Evolutionary conservation across 2,113 vertebrate genomes (phyloP), one percentile per base, ranked within the genome.

Genomic region (Scartelaos histophorus): DNA sequence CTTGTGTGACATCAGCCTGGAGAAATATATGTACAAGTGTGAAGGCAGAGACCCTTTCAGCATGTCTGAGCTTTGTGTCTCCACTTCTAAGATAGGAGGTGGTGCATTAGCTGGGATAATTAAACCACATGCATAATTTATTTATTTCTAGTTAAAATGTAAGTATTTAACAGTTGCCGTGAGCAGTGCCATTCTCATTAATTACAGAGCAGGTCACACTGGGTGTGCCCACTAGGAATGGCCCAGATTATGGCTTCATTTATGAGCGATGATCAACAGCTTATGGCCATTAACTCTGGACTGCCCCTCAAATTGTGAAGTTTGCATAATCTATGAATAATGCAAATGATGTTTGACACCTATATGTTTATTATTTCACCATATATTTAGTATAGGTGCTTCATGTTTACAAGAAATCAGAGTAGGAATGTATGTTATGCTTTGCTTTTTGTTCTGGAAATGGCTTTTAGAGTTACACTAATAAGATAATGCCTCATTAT

Each of bases 1-100:
- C 71, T 57, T 38, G 47, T 49, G 51, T 75, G 67, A 72, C 73
- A 76, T 73, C 68, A 67, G 24, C 61, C 21, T 29, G 25, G 35
- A 64, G 53, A 69, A 62, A 60, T 9, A 13, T 15, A 75, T 67
- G 49, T 22, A 53, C 12, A 15, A 25, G 25, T 2, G 45, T 0
- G 19, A n/a, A 9, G 38, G 10, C 7, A 43, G 25, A 29, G 7
- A 16, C 29, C 60, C 16, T 62, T 62, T 62, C 2, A 17, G 15
- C 25, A 25, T 34, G 58, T 61, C 58, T 61, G 34, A 7, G 1
- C 34, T 64, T 64, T 64, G 34, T 64, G 29, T 64, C 19, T n/a
- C 61, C 19, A 38, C 11, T 29, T 34, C 58, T 19, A 16, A 61
- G 25, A 25, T 7, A 5, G 15, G 34, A 17, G 34, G 17, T 38